Conservation (phyloP, 2,113 vertebrate species). For the Myrmecobius fasciatus region DNA sequence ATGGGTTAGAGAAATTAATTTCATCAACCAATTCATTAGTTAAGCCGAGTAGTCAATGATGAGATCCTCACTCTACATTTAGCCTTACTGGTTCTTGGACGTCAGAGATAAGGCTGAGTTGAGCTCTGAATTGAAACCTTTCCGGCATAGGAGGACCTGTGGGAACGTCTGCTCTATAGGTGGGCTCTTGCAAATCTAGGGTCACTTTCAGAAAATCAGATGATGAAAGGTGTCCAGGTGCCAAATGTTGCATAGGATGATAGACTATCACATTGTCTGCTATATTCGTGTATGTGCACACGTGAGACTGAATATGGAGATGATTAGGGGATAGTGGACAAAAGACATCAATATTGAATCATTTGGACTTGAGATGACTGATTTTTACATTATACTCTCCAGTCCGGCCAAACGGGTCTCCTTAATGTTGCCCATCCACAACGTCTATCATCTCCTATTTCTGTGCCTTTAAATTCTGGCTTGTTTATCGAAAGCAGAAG, state of each 20-base stretch:
- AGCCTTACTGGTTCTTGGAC: conserved; percentile 23
- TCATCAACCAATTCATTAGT: not conserved
- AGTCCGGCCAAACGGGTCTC: not conserved
- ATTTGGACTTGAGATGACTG: not conserved
- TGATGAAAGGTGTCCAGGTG: not conserved
- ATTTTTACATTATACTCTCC: not conserved
- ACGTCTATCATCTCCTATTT: not conserved
- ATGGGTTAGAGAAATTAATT: conserved; percentile 24
- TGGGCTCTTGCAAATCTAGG: not conserved
- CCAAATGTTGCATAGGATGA: not conserved
- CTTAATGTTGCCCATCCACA: not conserved
- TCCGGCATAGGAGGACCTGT: not conserved
- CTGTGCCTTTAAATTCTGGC: not conserved
- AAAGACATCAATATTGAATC: not conserved
- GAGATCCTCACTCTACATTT: conserved; percentile 40
- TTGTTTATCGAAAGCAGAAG: not conserved
- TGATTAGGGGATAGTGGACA: not conserved
- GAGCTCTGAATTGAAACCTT: not conserved
- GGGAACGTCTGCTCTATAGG: not conserved
- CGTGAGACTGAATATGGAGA: not conserved
- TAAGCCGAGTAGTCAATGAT: conserved; percentile 44
- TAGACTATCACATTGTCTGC: not conserved
- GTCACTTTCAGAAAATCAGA: not conserved
- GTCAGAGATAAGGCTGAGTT: not conserved
- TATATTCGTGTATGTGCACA: no score